Base-by-base conservation (phyloP, 2,888 invertebrate species). In the Spialia ferax region DNA sequence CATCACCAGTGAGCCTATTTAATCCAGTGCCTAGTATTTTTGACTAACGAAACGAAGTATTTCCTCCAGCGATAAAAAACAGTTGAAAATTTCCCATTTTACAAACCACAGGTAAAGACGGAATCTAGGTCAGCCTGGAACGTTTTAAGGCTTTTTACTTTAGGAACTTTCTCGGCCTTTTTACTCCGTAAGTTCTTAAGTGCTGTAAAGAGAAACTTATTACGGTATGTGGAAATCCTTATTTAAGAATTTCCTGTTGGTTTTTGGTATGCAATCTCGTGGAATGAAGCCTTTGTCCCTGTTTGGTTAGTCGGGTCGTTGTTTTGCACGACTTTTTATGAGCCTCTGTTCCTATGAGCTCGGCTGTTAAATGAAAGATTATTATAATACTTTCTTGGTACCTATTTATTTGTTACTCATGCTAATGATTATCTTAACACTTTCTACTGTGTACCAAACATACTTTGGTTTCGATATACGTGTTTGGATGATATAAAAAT, bases 71-170 rank as follows among this genome's bases (percentile, higher is more conserved):
- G 59, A 54, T 67, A 45, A 61, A 55, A 55, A 67, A 67, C 55
- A 55, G 67, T 61, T 62, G 67, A 62, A 61, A 62, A 50, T 54
- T 62, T 56, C 38, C 22, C 67, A 67, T 67, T 67, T 56, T 35
- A 56, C 67, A 61, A 62, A 67, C 56, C 61, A 22, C 67, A 67
- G 67, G 67, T 67, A 67, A 62, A 45, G 57, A 35, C 45, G 13
- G 61, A 56, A 67, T 67, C 61, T 68, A 68, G 67, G 67, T 68
- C 67, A 55, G 62, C 26, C 32, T 61, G 63, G 55, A 66, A 55
- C 62, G 50, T 68, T 68, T 68, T 62, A 68, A 68, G 67, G 62
- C 62, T 68, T 67, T 55, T 62, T 68, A 68, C 67, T 68, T 68
- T 68, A 56, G 67, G 67, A 68, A 68, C 56, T 68, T 68, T 68